phyloP scores from a whole-genome alignment of 2,888 invertebrate species.

The Eueremaeus valkanovi region DNA sequence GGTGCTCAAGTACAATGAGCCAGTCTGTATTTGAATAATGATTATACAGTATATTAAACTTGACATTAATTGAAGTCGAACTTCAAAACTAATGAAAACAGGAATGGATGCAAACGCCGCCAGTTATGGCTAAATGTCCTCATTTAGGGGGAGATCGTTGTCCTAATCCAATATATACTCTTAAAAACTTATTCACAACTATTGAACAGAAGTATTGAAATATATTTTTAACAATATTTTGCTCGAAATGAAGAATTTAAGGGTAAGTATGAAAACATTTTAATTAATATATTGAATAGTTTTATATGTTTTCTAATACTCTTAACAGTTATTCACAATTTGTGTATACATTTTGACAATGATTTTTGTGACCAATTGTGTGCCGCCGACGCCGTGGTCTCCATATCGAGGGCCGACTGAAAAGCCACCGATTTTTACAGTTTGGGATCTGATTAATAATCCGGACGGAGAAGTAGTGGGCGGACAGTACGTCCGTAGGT shows the following conservation, averaged over 20 bases:
- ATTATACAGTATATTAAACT: not conserved
- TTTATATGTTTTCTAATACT: not conserved
- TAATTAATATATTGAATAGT: not conserved
- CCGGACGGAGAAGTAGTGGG: conserved; percentile 39
- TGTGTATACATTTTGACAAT: not conserved
- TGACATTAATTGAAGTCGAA: not conserved
- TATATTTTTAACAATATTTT: no score
- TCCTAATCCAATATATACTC: not conserved
- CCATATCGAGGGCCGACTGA: conserved; percentile 37
- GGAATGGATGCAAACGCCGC: conserved; percentile 16
- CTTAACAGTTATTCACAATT: not conserved
- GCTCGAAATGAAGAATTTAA: not conserved
- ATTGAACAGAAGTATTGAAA: not conserved
- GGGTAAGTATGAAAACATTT: not conserved
- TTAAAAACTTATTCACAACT: not conserved
- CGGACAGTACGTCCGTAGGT: conserved; percentile 37
- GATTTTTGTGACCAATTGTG: not conserved
- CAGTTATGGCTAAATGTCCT: conserved; percentile 12
- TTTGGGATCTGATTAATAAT: conserved; percentile 32
- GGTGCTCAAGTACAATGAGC: no score
- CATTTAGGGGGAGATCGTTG: conserved; percentile 21
- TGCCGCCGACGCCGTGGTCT: conserved; percentile 34
- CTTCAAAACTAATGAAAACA: not conserved
- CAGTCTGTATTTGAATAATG: no score
- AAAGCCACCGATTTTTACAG: conserved; percentile 33